Base-by-base conservation (phyloP, 2,888 invertebrate species). In the Orthosia gothica region DNA sequence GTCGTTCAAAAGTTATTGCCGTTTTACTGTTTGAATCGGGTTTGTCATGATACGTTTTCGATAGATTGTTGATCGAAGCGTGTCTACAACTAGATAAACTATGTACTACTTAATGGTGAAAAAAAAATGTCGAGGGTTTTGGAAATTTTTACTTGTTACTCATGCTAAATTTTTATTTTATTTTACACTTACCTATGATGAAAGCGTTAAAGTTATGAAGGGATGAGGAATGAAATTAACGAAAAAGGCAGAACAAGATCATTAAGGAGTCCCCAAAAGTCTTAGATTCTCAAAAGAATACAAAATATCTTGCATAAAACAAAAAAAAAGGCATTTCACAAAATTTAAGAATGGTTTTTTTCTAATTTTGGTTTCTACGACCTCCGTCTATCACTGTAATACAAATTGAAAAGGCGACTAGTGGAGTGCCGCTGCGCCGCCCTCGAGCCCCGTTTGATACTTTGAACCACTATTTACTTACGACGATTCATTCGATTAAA, bases 401-500 rank as follows among this genome's bases (percentile, higher is more conserved):
- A 76, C 54, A 80, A 82, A 84, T 83, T 87, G 82, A 85, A 87
- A 85, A 87, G 78, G 81, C 81, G 57, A 64, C 75, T 75, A 84
- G 70, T 20, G 75, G 74, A 76, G 71, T 76, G 89, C 88, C 80
- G 86, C 81, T 70, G 87, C 58, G 87, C 70, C 74, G 77, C 79
- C 76, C 78, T 70, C 77, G 81, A 78, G 79, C 76, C 78, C 71
- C 79, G 79, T 79, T 74, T 79, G 74, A 84, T 87, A 86, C 88
- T 87, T 87, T 90, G 92, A 89, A 92, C 85, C 90, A 93, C 93
- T 96, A 93, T 96, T 96, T 96, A 89, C 95, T 96, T 93, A 94
- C 92, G 86, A 91, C 93, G 93, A 95, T 96, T 96, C 95, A 96
- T 95, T 94, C 95, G 93, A 96, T 96, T 96, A 96, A 94, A 93